These are phyloP conservation scores for Drosophila yooni DNA, from an alignment of 2,888 invertebrate genomes.

Conservation along the genomic window DNA sequence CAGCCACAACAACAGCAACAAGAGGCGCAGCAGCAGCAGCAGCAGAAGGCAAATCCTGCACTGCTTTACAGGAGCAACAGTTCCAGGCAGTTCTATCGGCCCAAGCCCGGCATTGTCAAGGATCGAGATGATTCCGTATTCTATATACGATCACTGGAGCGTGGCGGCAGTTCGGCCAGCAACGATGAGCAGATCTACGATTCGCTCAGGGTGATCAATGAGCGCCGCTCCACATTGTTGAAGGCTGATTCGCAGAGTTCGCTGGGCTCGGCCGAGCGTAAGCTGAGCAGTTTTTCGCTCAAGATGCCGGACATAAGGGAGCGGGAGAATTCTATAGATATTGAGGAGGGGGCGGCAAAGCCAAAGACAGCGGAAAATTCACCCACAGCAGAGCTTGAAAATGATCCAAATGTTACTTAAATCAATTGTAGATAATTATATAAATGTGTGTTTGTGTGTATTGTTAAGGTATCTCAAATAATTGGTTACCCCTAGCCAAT, in stretches of 20 bases:
- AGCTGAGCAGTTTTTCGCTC: constrained; percentile 72
- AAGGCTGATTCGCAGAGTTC: constrained; percentile 84
- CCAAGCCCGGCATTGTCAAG: constrained; percentile 78
- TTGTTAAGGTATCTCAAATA: constrained; percentile 28
- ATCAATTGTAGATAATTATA: constrained; percentile 32
- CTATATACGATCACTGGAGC: constrained; percentile 73
- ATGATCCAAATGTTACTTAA: constrained; percentile 11
- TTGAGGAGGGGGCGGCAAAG: constrained; percentile 49
- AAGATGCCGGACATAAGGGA: constrained; percentile 76
- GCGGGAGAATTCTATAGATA: constrained; percentile 68
- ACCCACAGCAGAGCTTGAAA: constrained; percentile 10
- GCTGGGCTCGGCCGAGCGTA: constrained; percentile 74
- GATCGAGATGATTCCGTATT: constrained; percentile 84
- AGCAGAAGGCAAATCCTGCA: constrained; percentile 37
- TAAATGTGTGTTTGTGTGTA: constrained; percentile 27
- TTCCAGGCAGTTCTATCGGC: constrained; percentile 83
- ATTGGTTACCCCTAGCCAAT: constrained; percentile 37
- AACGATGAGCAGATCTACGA: constrained; percentile 82
- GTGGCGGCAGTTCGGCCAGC: constrained; percentile 52
- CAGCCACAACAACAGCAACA: constrained; percentile 12
- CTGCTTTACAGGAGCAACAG: constrained; percentile 83
- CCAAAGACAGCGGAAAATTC: constrained; percentile 2
- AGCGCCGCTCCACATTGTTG: constrained; percentile 83
- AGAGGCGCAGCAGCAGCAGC: constrained; percentile 5
- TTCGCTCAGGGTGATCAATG: constrained; percentile 84